These are phyloP conservation scores for Drosophila colorata DNA, from an alignment of 2,888 invertebrate species.

Conservation along the genomic window DNA sequence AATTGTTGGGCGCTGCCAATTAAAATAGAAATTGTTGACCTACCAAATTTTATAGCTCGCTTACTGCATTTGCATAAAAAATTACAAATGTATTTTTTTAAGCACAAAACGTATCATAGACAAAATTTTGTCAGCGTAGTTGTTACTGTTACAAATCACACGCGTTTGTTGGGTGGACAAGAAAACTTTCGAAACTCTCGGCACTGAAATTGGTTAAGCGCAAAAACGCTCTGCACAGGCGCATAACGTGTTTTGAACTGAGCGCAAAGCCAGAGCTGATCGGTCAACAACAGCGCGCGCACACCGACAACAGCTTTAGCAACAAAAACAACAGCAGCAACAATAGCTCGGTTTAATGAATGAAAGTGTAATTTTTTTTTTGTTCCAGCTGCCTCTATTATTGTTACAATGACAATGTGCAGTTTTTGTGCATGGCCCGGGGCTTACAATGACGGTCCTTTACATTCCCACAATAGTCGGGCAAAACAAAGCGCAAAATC, in stretches of 20 bases:
- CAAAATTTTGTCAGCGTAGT: slow-evolving; percentile 39
- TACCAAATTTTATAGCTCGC: slow-evolving; percentile 55
- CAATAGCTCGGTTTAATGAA: slow-evolving; percentile 72
- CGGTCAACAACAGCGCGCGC: slow-evolving; percentile 59
- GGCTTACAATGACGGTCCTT: slow-evolving; percentile 66
- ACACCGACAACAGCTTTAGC: slow-evolving; percentile 26
- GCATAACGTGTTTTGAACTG: slow-evolving; percentile 77
- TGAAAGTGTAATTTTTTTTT: slow-evolving; percentile 72
- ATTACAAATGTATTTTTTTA: slow-evolving; percentile 54
- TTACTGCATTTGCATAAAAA: slow-evolving; percentile 72
- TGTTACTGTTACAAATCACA: slow-evolving; percentile 46
- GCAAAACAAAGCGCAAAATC: slow-evolving; percentile 35
- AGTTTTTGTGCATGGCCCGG: slow-evolving; percentile 45
- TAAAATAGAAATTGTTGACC: slow-evolving; percentile 75
- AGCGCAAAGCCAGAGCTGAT: slow-evolving; percentile 53
- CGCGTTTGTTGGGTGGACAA: slow-evolving; percentile 53
- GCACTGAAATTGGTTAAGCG: slow-evolving; percentile 51
- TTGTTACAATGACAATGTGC: slow-evolving; percentile 68
- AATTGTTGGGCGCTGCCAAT: slow-evolving; percentile 72
- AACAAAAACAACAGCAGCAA: slow-evolving; percentile 41
- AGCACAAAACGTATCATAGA: slow-evolving; percentile 48
- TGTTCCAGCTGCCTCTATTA: slow-evolving; percentile 45
- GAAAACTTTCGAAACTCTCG: slow-evolving; percentile 68
- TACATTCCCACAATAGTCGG: slow-evolving; percentile 57
- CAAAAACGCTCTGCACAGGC: slow-evolving; percentile 77